Conservation (phyloP, 2,113 vertebrate species). For the Haplotaxodon microlepis region DNA sequence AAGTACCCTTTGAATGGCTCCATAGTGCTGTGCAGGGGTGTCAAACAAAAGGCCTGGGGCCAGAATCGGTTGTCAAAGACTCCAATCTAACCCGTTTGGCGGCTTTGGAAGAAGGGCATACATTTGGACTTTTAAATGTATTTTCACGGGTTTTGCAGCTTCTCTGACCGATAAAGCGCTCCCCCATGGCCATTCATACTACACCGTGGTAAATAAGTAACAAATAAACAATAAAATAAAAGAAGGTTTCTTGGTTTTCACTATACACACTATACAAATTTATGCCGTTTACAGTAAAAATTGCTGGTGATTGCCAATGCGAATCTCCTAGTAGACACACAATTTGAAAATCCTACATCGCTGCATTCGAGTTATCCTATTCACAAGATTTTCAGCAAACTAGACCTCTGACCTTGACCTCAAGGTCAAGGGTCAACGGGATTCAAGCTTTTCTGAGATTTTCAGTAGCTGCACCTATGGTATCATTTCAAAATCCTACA, state of each 20-base stretch:
- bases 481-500: not conserved
- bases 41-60: not conserved
- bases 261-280: not conserved
- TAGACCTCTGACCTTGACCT: not conserved
- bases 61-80: not conserved
- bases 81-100: not conserved
- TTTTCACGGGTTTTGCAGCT: not conserved
- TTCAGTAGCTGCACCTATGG: not conserved
- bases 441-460: not conserved
- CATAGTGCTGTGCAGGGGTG: not conserved
- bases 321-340: not conserved
- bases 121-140: not conserved
- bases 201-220: not conserved
- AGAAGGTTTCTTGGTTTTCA: not conserved
- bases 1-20: not conserved
- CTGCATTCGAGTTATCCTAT: not conserved
- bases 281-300: not conserved
- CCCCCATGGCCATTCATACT: not conserved
- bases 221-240: not conserved
- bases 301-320: not conserved
- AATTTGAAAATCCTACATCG: not conserved
- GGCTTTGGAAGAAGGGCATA: not conserved
- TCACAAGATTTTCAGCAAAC: not conserved
- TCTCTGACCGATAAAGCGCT: not conserved
- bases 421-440: not conserved